Base-by-base conservation (phyloP, 2,888 invertebrate species). In the Bibio marci region DNA sequence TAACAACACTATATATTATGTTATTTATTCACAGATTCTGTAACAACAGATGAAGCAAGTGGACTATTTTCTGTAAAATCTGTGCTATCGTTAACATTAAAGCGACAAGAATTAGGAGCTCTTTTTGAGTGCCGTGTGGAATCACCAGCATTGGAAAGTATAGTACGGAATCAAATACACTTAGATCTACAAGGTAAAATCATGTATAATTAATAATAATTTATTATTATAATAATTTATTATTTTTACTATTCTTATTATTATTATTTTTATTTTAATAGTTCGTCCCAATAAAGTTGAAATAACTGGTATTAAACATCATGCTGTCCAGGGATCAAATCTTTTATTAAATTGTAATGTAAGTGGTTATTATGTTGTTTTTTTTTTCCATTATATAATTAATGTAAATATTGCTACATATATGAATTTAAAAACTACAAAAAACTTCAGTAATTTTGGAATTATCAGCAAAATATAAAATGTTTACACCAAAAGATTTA, bases 261-360 rank as follows among this genome's bases (percentile, higher is more conserved):
- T n/a, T n/a, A n/a, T 35, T 17, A 10, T 35, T 43, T 43, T 41
- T 43, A 34, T 47, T 48, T 43, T 62, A 67, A 5, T 72, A 90
- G 90, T 90, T 38, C 76, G 82, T 31, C 88, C 90, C 3, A 73
- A 78, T 52, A 73, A 71, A 53, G 77, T 87, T 56, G 70, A 73
- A 49, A 69, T 90, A 49, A 68, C 70, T 19, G 86, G 87, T 4
- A 76, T 82, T 14, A 74, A 76, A 31, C 73, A 76, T 48, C 80
- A 86, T 57, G 81, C 81, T 22, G 76, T 80, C 8, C 80, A 83
- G 52, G 87, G 85, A 19, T 78, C 78, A 7, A 71, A 77, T 50
- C 79, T 90, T 39, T 71, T 78, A 39, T 69, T 91, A 44, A 71
- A 76, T 55, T 91, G 91, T 56, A 46, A 57, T 50, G 61, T 62